Evolutionary conservation across 2,888 invertebrate genomes (phyloP).

Genomic region (Cheilosia scutellata): DNA sequence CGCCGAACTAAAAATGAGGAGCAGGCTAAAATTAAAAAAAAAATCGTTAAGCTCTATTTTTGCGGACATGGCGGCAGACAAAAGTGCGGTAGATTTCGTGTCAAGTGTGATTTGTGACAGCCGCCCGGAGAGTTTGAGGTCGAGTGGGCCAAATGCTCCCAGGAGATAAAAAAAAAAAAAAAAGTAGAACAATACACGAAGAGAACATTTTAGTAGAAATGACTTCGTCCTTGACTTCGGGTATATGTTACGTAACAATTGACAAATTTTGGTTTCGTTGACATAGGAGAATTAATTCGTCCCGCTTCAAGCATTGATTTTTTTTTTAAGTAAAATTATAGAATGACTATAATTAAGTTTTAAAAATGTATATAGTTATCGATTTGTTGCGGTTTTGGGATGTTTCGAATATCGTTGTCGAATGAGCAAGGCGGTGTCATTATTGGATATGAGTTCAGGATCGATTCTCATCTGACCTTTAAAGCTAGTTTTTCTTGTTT

Average conservation of each 20-base stretch:
- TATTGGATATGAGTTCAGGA: too few relatives aligned
- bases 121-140: background rate
- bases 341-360: too few relatives aligned
- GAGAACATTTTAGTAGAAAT: constrained; percentile 1
- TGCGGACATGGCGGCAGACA: constrained; percentile 29
- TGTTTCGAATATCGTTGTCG: too few relatives aligned
- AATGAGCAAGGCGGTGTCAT: too few relatives aligned
- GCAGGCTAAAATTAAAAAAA: too few relatives aligned
- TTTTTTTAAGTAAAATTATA: too few relatives aligned
- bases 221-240: constrained; percentile 50
- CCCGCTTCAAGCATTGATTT: background rate
- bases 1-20: background rate
- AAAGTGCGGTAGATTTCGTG: constrained; percentile 6
- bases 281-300: constrained; percentile 20
- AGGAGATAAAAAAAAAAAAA: background rate
- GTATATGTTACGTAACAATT: constrained; percentile 37
- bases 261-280: constrained; percentile 31
- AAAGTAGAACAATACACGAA: background rate
- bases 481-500: too few relatives aligned
- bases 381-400: too few relatives aligned
- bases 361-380: too few relatives aligned
- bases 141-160: background rate
- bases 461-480: too few relatives aligned
- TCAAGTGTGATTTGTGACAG: background rate
- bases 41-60: constrained; percentile 5